Base-by-base conservation (phyloP, 2,113 vertebrate species). In the Dasypus novemcinctus region DNA sequence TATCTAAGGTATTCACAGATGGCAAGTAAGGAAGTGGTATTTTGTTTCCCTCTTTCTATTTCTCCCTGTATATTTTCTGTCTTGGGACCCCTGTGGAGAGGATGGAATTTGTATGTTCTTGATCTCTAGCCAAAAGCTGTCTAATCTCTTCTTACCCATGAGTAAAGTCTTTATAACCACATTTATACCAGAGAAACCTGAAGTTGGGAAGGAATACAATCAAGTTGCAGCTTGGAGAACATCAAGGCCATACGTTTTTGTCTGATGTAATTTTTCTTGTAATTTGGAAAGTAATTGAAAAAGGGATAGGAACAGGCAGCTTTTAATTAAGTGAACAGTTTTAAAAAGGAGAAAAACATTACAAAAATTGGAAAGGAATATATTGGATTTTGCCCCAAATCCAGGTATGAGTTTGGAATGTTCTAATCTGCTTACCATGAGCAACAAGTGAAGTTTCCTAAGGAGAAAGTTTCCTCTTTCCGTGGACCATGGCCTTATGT, bases 281-380 rank as follows among this genome's bases (percentile, higher is more conserved):
- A 43, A 52, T 95, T 93, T 72, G 85, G 63, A 75, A 93, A 91
- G 91, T 88, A 74, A 85, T n/a, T 1, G 17, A 89, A 74, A 92
- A 92, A 91, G 17, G 57, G 59, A n/a, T 71, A 92, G 63, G 68
- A 94, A 71, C n/a, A 79, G 92, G 31, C 38, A 49, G 74, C 68
- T n/a, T 97, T 89, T 91, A 87, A 92, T 93, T 91, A 93, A 85
- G 38, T 61, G 64, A 87, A 61, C 18, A 52, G 18, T 66, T 96
- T 96, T 92, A 92, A 85, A 95, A 96, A 96, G 63, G 57, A 96
- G 91, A 95, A 96, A 96, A 96, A 71, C 75, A 88, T 68, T 83
- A 87, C 84, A 84, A 88, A 91, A 96, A 84, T 75, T 71, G 78
- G 88, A 90, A 96, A 78, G 52, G 90, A 85, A 80, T 88, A 91